Evolutionary conservation across 2,888 invertebrate genomes (phyloP).

Genomic region (Operophtera brumata): DNA sequence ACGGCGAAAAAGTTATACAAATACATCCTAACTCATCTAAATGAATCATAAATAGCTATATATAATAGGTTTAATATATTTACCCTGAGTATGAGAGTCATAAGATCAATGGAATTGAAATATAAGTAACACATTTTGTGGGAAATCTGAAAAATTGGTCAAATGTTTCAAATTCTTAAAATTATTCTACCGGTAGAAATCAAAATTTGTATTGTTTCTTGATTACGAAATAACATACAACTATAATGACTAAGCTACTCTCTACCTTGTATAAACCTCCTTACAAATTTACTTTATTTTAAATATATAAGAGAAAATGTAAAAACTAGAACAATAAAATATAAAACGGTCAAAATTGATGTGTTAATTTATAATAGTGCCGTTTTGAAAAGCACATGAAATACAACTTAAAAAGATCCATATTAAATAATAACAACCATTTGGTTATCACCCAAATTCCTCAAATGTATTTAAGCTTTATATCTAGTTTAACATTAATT

Average conservation of each 20-base stretch:
- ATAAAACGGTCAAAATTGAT: slow-evolving; percentile 32
- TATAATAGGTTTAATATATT: slow-evolving; percentile 57
- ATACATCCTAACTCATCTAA: slow-evolving; percentile 47
- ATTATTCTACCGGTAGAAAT: slow-evolving; percentile 64
- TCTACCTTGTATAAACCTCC: slow-evolving; percentile 81
- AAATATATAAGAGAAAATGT: slow-evolving; percentile 42
- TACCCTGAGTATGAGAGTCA: slow-evolving; percentile 78
- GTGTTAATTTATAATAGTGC: slow-evolving; percentile 34
- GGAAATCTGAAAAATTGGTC: slow-evolving; percentile 72
- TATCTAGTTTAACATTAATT: slow-evolving; percentile 40
- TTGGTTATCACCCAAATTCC: slow-evolving; percentile 80
- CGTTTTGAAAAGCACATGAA: slow-evolving; percentile 21
- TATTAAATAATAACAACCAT: slow-evolving; percentile 48
- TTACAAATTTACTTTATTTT: slow-evolving; percentile 69
- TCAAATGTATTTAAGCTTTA: slow-evolving; percentile 64
- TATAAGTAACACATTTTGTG: slow-evolving; percentile 46
- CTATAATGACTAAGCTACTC: slow-evolving; percentile 70
- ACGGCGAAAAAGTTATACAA: slow-evolving; percentile 68
- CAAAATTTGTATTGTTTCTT: slow-evolving; percentile 45
- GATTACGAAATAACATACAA: slow-evolving; percentile 63
- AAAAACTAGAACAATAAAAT: slow-evolving; percentile 30
- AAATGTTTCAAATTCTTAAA: slow-evolving; percentile 61
- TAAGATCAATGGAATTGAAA: slow-evolving; percentile 66
- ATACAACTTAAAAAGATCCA: slow-evolving; percentile 9
- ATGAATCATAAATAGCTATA: slow-evolving; percentile 53